Base-by-base conservation (phyloP, 2,888 invertebrate species). In the Chironomus riparius region DNA sequence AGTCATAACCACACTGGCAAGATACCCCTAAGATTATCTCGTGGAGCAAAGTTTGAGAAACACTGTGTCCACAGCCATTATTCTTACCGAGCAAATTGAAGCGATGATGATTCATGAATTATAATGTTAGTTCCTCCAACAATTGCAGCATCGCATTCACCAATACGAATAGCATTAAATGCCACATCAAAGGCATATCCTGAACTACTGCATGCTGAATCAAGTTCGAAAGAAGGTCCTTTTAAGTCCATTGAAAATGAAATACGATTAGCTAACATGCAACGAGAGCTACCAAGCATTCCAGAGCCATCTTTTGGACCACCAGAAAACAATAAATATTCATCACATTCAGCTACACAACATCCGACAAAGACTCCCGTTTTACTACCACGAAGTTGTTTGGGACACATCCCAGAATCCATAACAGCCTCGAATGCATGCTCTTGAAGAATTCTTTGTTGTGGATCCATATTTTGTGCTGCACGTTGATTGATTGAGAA, bases 201-300 rank as follows among this genome's bases (percentile, higher is more conserved):
- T 47, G 93, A 92, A 68, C 94, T 94, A 15, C 93, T 93, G 82
- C 95, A 95, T 0, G 95, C 95, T 0, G 94, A 93, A 84, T 95
- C 95, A 15, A 93, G 87, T 0, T 90, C 88, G 84, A 90, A 92
- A n/a, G 93, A 93, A 0, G 94, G 94, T 3, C 95, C 94, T 79
- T 89, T 91, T 24, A 92, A 87, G 71, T 93, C 93, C 77, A 95
- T 87, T 86, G 90, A 91, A 83, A 91, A 94, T 5, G 93, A 93
- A 78, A 95, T 87, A 73, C 94, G 88, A 84, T 94, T 93, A 24
- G 94, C 91, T 80, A 94, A 87, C 92, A 94, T 93, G 3, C 92
- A 92, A 78, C 93, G 88, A 2, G 78, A 92, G 91, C 83, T 92
- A 92, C 72, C 94, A 86, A 82, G 3, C 72, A 48, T 47, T 79